These are phyloP conservation scores for Macaria liturata DNA, from an alignment of 2,888 invertebrate genomes.

Conservation along the genomic window DNA sequence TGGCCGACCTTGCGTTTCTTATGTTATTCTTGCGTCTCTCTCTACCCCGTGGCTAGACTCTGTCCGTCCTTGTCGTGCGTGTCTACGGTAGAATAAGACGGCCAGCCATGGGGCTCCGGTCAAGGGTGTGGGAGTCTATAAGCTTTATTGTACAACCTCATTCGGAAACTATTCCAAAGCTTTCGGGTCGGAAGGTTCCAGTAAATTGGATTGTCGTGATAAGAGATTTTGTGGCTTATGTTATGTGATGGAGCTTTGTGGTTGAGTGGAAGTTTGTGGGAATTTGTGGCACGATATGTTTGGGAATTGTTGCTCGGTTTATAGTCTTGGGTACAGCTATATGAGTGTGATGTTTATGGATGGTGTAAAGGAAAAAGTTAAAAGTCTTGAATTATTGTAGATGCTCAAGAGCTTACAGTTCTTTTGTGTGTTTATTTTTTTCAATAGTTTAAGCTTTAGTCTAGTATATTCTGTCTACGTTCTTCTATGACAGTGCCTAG, in stretches of 20 bases:
- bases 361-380: no score
- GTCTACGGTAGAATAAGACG: constrained; percentile 70
- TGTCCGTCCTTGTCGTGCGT: constrained; percentile 55
- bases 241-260: not conserved
- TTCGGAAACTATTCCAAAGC: constrained; percentile 17
- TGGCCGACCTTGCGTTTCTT: constrained; percentile 79
- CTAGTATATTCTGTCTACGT: no score
- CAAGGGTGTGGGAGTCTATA: constrained; percentile 30
- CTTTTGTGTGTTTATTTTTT: no score
- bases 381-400: no score
- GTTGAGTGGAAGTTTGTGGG: no score
- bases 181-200: constrained; percentile 1
- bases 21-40: constrained; percentile 69
- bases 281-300: no score
- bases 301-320: no score
- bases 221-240: constrained; percentile 5
- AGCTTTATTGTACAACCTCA: constrained; percentile 12
- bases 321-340: no score
- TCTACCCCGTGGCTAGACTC: constrained; percentile 45
- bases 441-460: no score
- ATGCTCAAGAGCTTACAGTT: no score
- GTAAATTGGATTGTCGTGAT: constrained; percentile 1
- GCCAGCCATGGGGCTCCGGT: constrained; percentile 37
- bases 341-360: no score
- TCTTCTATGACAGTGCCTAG: no score